Evolutionary conservation across 2,888 invertebrate species (phyloP), one percentile per base, ranked within the genome.

Genomic region (Apantesis nais): DNA sequence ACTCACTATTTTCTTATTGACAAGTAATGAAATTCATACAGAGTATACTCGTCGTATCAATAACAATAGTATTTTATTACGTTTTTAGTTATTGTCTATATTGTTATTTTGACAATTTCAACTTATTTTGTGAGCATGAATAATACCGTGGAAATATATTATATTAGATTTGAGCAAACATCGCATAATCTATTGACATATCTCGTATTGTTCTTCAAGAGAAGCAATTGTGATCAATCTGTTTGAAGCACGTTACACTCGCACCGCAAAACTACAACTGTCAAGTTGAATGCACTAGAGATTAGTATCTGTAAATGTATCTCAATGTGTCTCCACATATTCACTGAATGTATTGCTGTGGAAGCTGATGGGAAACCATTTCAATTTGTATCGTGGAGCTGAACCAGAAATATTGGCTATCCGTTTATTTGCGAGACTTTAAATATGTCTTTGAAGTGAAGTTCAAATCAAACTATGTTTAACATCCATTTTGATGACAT

Each of bases 401-500:
- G 29, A 58, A 1, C 29, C 1, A 58, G 4, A 29, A 16, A 29
- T 7, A 29, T 29, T 0, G 58, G 14, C 29, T 58, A 58, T 58
- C 5, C 1, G 25, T 3, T 14, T 25, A 55, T 25, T 55, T 25
- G 11, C 12, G 1, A 48, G 1, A 48, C 22, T 48, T 8, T 22
- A 22, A 48, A 52, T n/a, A 52, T 52, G 11, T 9, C 3, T 55
- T 25, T 55, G 25, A n/a, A n/a, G n/a, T n/a, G n/a, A n/a, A n/a
- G n/a, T n/a, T n/a, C n/a, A 68, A 68, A 55, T 41, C 29, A 16
- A 60, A 62, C 7, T n/a, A n/a, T 62, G 34, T 76, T 71, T 63
- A 72, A 52, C 73, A 82, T 82, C 83, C 76, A 81, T 82, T 78
- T 81, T 78, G 73, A 76, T 68, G 11, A 62, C 14, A 75, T 61